Conservation (phyloP, 2,888 invertebrate genomes). For the Melieria crassipennis region DNA sequence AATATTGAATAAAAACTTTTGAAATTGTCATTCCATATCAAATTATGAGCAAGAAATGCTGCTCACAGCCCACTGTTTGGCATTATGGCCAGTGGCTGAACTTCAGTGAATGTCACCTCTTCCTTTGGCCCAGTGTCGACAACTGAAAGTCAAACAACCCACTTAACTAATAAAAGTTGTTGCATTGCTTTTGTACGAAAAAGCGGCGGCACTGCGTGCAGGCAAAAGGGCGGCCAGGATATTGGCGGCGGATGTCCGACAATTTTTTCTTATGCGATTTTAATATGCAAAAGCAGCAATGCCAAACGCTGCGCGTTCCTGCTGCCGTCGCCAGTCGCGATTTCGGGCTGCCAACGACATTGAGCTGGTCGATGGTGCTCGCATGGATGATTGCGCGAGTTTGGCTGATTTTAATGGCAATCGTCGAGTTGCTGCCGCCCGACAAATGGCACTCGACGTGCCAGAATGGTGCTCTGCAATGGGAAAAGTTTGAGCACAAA, state of each 20-base stretch:
- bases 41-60: no score
- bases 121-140: background rate
- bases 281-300: slow-evolving; percentile 58
- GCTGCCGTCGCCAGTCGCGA: background rate
- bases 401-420: slow-evolving; percentile 30
- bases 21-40: no score
- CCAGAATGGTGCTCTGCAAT: background rate
- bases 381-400: slow-evolving; percentile 17
- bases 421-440: background rate
- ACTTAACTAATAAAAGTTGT: slow-evolving; percentile 46
- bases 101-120: no score
- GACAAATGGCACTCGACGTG: background rate
- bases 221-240: slow-evolving; percentile 40
- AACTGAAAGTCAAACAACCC: slow-evolving; percentile 40
- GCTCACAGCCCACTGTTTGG: no score
- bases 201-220: background rate
- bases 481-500: background rate
- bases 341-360: slow-evolving; percentile 14
- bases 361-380: background rate
- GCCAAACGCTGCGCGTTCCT: background rate
- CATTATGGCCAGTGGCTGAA: no score
- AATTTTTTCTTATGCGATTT: slow-evolving; percentile 60
- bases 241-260: slow-evolving; percentile 61
- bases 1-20: no score
- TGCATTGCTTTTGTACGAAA: background rate